Evolutionary conservation across 2,113 vertebrate genomes (phyloP), one percentile per base, ranked within the genome.

Genomic region (Rhinopithecus roxellana): DNA sequence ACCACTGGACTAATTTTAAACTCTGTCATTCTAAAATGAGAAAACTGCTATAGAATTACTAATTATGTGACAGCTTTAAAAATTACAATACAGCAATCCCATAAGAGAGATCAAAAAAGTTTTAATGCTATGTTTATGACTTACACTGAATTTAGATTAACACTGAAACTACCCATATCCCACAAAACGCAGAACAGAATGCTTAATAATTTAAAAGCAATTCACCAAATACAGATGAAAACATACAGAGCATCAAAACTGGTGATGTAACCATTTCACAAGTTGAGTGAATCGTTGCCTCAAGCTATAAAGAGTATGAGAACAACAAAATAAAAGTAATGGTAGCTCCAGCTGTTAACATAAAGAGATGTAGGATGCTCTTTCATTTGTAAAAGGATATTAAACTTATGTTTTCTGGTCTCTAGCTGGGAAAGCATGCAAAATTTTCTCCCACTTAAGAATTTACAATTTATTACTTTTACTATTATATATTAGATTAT

Each of bases 271-370:
- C 75, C 90, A 48, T 79, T 89, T 57, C 90, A 91, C 13, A 90
- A 92, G 3, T 92, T 98, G 87, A 95, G 70, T 96, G 97, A 94
- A 93, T 94, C 93, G 88, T 27, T 97, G 85, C 69, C 79, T 96
- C 79, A 93, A 64, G 69, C 83, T 97, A 79, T 95, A 97, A 97
- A 97, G 59, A 97, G 14, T 59, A 94, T 79, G 78, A 84, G 30
- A 97, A 98, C 22, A 96, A 94, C 97, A 97, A 98, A 98, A 98
- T 85, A 97, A 97, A 98, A 96, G 52, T 89, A 97, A 97, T 11
- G 20, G 20, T 70, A 97, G 59, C 7, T 52, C 79, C 92, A 96
- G 74, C 93, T 98, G 94, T 57, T 92, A 70, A 9, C 22, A 89
- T 74, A 95, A 97, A 93, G 38, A 94, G 95, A 97, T 97, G 84